Conservation (phyloP, 2,797 vertebrate species). For the Phrynocephalus forsythii region DNA sequence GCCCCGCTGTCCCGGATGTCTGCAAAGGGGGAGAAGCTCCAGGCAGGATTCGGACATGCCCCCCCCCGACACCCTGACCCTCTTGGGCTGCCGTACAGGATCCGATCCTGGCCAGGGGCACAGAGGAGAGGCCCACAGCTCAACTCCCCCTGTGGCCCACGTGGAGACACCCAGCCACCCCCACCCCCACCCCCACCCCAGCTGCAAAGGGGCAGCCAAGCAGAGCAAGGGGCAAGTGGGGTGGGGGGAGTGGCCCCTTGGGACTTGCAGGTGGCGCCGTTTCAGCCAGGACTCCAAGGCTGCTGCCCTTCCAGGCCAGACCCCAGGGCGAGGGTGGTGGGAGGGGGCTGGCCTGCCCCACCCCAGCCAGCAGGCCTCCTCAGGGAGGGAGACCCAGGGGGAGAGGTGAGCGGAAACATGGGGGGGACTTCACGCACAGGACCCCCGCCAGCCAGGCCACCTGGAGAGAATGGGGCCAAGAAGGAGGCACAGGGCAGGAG, state of each 20-base stretch:
- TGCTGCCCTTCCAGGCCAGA: neutral
- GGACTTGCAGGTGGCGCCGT: neutral
- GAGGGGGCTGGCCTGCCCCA: too few species aligned
- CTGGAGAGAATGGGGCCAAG: neutral
- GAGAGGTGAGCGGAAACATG: slow-evolving; percentile 61
- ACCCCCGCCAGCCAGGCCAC: neutral
- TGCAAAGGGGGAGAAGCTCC: slow-evolving; percentile 84
- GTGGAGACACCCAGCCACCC: too few species aligned
- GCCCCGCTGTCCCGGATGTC: slow-evolving; percentile 98
- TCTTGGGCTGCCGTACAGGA: neutral
- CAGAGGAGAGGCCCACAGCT: slow-evolving; percentile 48
- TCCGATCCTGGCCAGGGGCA: slow-evolving; percentile 48
- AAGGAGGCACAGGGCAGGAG: neutral
- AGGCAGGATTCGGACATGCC: slow-evolving; percentile 40
- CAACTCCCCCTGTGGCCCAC: neutral
- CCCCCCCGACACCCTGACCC: slow-evolving; percentile 21
- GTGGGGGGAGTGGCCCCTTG: too few species aligned
- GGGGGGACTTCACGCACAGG: neutral
- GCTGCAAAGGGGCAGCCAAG: neutral
- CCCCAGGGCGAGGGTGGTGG: neutral
- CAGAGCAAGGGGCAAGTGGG: neutral
- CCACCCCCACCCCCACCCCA: neutral
- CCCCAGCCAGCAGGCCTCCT: slow-evolving; percentile 49
- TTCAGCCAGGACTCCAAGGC: neutral
- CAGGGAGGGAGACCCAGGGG: slow-evolving; percentile 54